Conservation (phyloP, 92 coral and sea anemone genomes). For the Phymanthus crucifer region DNA sequence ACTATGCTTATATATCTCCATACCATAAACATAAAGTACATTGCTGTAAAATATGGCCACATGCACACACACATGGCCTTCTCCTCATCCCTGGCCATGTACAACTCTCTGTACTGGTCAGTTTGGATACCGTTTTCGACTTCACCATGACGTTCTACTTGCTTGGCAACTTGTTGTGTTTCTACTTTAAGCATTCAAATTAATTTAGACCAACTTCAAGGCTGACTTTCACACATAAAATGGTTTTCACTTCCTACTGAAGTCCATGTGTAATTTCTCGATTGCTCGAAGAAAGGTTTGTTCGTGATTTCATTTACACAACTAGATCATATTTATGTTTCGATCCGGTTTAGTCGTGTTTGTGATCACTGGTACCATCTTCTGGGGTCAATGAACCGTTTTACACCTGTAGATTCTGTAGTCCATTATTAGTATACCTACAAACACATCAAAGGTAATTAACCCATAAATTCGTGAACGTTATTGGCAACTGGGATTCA, state of each 20-base stretch:
- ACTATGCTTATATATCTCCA: constrained; percentile 64
- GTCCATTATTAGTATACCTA: neutral
- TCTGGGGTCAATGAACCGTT: constrained; percentile 17
- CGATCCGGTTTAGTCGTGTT: neutral
- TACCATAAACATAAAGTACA: constrained; percentile 56
- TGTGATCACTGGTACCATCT: neutral
- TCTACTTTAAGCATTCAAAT: constrained; percentile 3
- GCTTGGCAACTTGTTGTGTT: neutral
- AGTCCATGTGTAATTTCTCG: neutral
- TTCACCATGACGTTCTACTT: neutral
- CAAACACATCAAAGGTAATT: no score
- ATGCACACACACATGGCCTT: neutral
- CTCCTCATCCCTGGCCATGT: neutral
- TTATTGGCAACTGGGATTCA: no score
- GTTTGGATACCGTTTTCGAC: neutral
- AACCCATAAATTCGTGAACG: no score
- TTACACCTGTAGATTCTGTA: neutral
- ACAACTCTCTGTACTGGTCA: neutral
- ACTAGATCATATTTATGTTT: neutral
- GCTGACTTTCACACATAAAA: neutral
- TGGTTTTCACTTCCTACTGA: neutral
- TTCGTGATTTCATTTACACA: neutral
- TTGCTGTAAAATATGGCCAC: constrained; percentile 12
- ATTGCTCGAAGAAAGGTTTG: neutral
- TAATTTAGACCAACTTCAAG: neutral